A percentile compares a stretch with the other conserved stretches of the same genome.
Conservation (phyloP, 2,797 vertebrate species). For the Argentina silus region DNA sequence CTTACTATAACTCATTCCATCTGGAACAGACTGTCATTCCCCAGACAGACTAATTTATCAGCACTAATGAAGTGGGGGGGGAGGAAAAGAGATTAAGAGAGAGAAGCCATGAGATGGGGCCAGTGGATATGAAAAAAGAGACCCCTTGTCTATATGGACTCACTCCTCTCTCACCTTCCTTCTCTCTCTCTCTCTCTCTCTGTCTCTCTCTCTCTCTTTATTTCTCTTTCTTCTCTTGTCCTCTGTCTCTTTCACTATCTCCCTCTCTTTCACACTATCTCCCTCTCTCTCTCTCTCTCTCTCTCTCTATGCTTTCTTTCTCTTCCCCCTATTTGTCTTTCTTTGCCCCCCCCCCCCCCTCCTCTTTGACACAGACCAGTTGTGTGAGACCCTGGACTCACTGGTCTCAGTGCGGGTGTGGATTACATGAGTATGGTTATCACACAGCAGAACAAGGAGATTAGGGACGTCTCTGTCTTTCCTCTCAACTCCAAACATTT, state of each 20-base stretch:
- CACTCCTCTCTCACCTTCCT: not conserved
- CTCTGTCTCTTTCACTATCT: conserved; percentile 38
- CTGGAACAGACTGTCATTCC: conserved; percentile 46
- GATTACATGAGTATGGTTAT: conserved; percentile 61
- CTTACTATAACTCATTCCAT: conserved; percentile 45
- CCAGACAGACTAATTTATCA: conserved; percentile 57
- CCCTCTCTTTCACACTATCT: conserved; percentile 23
- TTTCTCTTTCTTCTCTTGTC: too few species aligned
- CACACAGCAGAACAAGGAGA: conserved; percentile 54
- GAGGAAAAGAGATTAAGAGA: conserved; percentile 40
- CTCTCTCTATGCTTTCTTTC: not conserved
- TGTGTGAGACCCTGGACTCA: conserved; percentile 24
- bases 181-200: not conserved
- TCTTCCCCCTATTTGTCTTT: not conserved
- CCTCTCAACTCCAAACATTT: conserved; percentile 57
- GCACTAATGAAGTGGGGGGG: conserved; percentile 58
- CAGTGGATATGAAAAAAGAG: not conserved
- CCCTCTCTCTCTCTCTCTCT: conserved; percentile 30
- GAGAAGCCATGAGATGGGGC: conserved; percentile 15
- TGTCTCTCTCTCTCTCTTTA: not conserved
- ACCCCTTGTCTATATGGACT: not conserved
- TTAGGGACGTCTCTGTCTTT: conserved; percentile 69
- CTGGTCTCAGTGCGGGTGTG: conserved; percentile 45
- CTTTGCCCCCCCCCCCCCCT: not conserved
- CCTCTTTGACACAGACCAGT: conserved; percentile 27